Base-by-base conservation (phyloP, 1,140 invertebrate species). In the Platyscapa corneri region DNA sequence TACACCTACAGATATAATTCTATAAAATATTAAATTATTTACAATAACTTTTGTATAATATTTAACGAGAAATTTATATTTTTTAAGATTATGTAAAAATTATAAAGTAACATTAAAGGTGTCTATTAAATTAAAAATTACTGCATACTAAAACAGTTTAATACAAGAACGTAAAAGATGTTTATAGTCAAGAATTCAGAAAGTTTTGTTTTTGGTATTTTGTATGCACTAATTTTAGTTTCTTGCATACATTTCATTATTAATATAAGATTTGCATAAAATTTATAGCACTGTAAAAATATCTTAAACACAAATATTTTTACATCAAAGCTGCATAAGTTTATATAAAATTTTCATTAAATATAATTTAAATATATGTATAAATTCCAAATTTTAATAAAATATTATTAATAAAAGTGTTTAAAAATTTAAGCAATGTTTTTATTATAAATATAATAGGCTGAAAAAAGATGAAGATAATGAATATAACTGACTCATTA, bases 251-350 rank as follows among this genome's bases (percentile, higher is more conserved):
- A 23, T 81, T 80, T 80, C 20, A 80, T 80, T 67, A 46, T 81
- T 42, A 32, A 81, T 53, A 81, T 46, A 16, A 81, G 37, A 72
- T 81, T 81, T 70, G 64, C 27, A 42, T 70, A 53, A 49, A 65
- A 42, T 81, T 81, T 81, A 65, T 70, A 65, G 46, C 27, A 81
- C 34, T 67, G 30, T 42, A 81, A 81, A 67, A 49, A 53, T 76
- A 32, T 76, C 46, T 76, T 76, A 76, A n/a, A 53, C 3, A 76
- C 46, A 74, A 42, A 67, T 80, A 67, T 67, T 67, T 65, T 80
- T 80, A 64, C 39, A 64, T 37, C 37, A 5, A 12, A 14, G 27
- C 32, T 65, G 14, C 67, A 67, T 42, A 80, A 67, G 14, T 80
- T 10, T 60, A 60, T 37, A 67, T 30, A 80, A 80, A 67, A 67